Evolutionary conservation across 2,888 invertebrate species (phyloP).

Genomic region (Pseudeuparius sepicola): DNA sequence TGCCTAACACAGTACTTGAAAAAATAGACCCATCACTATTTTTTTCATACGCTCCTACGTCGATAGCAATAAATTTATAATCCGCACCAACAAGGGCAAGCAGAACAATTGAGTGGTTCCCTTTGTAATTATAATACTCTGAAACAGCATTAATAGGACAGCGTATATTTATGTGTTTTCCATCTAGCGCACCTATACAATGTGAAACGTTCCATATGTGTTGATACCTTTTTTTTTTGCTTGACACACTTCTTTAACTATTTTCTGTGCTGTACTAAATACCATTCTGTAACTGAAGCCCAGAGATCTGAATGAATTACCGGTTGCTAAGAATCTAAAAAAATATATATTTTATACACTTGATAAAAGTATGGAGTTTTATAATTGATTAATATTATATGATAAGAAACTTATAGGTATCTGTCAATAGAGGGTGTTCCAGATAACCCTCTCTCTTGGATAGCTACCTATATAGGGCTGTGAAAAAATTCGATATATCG

Average conservation of each 20-base stretch:
- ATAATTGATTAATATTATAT: too few species aligned
- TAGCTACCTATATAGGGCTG: too few species aligned
- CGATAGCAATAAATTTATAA: too few species aligned
- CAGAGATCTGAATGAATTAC: constrained; percentile 23
- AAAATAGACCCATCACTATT: constrained; percentile 25
- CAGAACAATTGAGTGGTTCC: constrained; percentile 18
- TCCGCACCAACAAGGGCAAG: too few species aligned
- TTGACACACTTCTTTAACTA: too few species aligned
- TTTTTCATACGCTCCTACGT: constrained; percentile 24
- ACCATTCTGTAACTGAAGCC: constrained; percentile 29
- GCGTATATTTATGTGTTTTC: constrained; percentile 22
- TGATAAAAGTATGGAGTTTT: too few species aligned
- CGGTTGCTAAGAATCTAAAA: constrained; percentile 23
- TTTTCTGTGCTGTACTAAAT: too few species aligned
- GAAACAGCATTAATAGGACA: constrained; percentile 22
- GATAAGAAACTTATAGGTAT: too few species aligned
- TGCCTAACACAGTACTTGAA: constrained; percentile 15
- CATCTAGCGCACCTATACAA: constrained; percentile 18
- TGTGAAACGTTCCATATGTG: constrained; percentile 22
- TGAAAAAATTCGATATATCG: too few species aligned
- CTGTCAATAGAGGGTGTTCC: too few species aligned
- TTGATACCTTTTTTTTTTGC: constrained; percentile 17
- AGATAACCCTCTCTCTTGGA: too few species aligned
- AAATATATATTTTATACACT: too few species aligned
- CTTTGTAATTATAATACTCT: constrained; percentile 22